Conservation (phyloP, 2,113 vertebrate genomes). For the Centropus unirufus region DNA sequence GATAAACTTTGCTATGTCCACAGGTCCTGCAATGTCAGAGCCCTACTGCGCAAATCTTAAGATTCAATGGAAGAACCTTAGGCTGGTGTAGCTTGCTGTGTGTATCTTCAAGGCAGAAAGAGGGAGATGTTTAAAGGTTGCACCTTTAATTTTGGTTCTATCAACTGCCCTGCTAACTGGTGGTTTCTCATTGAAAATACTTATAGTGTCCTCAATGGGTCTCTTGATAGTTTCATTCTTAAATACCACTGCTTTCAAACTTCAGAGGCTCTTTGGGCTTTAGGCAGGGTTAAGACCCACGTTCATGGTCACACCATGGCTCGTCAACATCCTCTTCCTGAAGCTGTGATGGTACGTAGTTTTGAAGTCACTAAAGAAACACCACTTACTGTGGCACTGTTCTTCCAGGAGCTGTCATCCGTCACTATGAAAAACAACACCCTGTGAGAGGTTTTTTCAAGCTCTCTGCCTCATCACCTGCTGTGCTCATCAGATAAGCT, state of each 20-base stretch:
- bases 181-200: neutral
- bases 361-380: neutral
- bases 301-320: neutral
- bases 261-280: neutral
- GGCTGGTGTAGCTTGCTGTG: neutral
- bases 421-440: neutral
- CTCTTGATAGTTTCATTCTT: neutral
- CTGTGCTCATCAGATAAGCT: neutral
- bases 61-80: neutral
- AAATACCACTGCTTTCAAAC: neutral
- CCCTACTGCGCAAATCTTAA: neutral
- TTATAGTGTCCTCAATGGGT: neutral
- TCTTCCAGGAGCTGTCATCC: conserved; percentile 1
- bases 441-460: neutral
- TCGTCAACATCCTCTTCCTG: neutral
- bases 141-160: neutral
- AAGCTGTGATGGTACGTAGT: neutral
- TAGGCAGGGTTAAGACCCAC: rapidly evolving
- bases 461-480: neutral
- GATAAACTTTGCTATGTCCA: neutral
- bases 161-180: neutral
- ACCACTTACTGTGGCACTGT: neutral
- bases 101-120: neutral
- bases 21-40: neutral
- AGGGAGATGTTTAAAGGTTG: neutral